Evolutionary conservation across 2,888 invertebrate species (phyloP), one percentile per base, ranked within the genome.

Genomic region (Teleogryllus oceanicus): DNA sequence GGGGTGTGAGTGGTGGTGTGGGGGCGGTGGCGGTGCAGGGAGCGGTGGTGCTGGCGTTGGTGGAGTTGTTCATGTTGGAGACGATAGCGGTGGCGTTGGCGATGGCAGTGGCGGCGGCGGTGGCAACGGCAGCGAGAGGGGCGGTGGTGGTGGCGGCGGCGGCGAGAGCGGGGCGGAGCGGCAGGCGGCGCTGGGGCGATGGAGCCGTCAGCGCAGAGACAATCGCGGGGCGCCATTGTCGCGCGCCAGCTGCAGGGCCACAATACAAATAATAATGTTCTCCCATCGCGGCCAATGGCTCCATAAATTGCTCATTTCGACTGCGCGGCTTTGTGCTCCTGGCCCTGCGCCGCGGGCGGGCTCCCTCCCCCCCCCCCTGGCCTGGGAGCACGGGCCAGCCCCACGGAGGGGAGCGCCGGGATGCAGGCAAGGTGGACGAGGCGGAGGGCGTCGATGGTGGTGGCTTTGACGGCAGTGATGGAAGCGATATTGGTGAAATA

Each of bases 241-340:
- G 18, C 78, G 50, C 50, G 50, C 13, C 50, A 49, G 21, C 76
- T 62, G 12, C 16, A 24, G 74, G 78, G 12, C 16, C 62, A 62
- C 62, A 62, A 62, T 62, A 62, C 62, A 62, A 62, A 62, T 62
- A 62, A 62, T 62, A 62, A 62, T 62, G 62, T 62, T 62, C 62
- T 62, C 62, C 62, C 62, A 78, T 78, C 51, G 79, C 76, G 79
- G 79, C 76, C 76, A 77, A 76, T 80, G 78, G 76, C 81, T 81
- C 76, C 81, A 80, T 81, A 81, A 81, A 81, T 81, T 81, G 81
- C 80, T 81, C 81, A 78, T 81, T 80, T 78, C 79, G 62, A 80
- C 80, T 62, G 78, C 81, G 78, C 62, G 79, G 16, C 51, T 20
- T 78, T 77, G 77, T 77, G 49, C 49, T 5, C 75, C 21, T 20